Evolutionary conservation across 2,888 invertebrate genomes (phyloP), one percentile per base, ranked within the genome.

Genomic region (Acrobasis repandana): DNA sequence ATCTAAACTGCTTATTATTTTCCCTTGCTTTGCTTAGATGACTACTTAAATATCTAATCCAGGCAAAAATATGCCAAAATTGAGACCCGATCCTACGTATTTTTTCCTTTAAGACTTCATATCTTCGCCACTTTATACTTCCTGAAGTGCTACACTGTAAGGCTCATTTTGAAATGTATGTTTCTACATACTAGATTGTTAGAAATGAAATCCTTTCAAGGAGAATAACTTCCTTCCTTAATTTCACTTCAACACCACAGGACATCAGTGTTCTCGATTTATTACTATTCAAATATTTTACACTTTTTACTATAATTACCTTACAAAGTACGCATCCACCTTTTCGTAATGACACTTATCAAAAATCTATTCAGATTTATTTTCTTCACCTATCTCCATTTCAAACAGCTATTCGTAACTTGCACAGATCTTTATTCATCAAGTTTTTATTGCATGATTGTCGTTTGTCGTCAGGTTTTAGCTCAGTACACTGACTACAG

Each of bases 401-500:
- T 43, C 43, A 43, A 61, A 61, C 34, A 15, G 15, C 46, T 56
- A 56, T 43, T n/a, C 14, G 43, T n/a, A 49, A 5, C 36, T 54
- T 1, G 11, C 16, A 14, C 11, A 54, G 38, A 38, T 57, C 56
- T 47, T 57, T 51, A 58, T 69, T 65, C 63, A 63, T 58, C 60
- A 61, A 65, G 73, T 77, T 77, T 78, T 84, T 83, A 85, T 86
- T 83, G 74, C 76, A 80, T 85, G 85, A 83, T 84, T 83, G 84
- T 82, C 69, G 75, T 73, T 75, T 69, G 62, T 38, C 54, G 38
- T 14, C 16, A 14, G 16, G 38, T 54, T 11, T 69, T 76, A 80
- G 77, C 72, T 75, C 28, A 28, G 20, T 20, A 20, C 2, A 28
- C 28, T 28, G 28, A 5, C n/a, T n/a, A n/a, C n/a, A 28, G 67